Base-by-base conservation (phyloP, 2,888 invertebrate genomes). In the Teleiodes luculella region DNA sequence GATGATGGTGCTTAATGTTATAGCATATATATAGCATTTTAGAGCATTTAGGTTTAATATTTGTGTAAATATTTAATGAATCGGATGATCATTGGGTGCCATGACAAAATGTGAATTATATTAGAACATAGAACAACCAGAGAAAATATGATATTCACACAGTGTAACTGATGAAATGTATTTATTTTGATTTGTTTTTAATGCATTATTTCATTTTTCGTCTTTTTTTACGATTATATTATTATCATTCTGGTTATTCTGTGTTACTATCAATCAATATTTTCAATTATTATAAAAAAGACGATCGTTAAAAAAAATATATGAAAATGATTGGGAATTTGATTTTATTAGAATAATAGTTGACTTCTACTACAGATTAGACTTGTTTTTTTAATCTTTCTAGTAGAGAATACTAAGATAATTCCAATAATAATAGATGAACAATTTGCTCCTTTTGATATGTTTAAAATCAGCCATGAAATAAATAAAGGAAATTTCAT, bases 1-100 rank as follows among this genome's bases (percentile, higher is more conserved):
- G 65, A 70, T 63, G 67, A 69, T 74, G 85, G 87, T 86, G 87
- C 86, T 84, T 74, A 57, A 70, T 70, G 75, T 68, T 55, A 64
- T 66, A 73, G 70, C 67, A 66, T n/a, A n/a, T n/a, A n/a, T 66
- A 68, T 82, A 80, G 86, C 86, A 87, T 87, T 86, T 85, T 84
- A 82, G 80, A 79, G 86, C 86, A 87, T 87, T 87, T 87, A 85
- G 80, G 70, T 54, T 35, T 48, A 35, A 57, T 63, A 68, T 70
- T 68, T 65, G 62, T 75, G 74, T 77, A 76, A 70, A 77, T 76
- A 78, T 69, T 68, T 70, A 64, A 43, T 43, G 62, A 64, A 64
- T 64, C 59, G 61, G 63, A 68, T 61, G 60, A 67, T 59, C 56
- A 66, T 68, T 64, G 64, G 80, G 80, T 81, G 81, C 80, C 81